Percentiles rank a stretch among this genome's conserved stretches.
Evolutionary conservation across 2,888 invertebrate genomes (phyloP).

Genomic region (Coelogynopora nodosa): DNA sequence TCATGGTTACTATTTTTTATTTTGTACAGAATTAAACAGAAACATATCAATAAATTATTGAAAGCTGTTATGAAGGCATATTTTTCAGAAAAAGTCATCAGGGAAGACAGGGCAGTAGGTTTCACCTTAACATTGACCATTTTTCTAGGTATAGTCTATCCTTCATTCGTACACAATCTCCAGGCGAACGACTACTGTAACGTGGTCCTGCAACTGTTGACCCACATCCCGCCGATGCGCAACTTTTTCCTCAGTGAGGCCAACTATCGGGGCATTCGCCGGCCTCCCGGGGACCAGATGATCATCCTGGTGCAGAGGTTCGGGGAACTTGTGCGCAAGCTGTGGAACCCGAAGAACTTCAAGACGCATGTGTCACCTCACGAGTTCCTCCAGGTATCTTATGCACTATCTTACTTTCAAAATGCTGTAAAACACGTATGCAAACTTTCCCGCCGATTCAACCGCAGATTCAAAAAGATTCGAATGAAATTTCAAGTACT

Average conservation of each 20-base stretch:
- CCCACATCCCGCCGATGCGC: slow-evolving; percentile 86
- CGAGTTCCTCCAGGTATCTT: slow-evolving; percentile 82
- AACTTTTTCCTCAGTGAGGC: slow-evolving; percentile 90
- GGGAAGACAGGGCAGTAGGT: too few relatives aligned
- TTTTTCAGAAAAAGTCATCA: too few relatives aligned
- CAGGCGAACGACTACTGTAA: slow-evolving; percentile 96
- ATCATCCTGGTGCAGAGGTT: slow-evolving; percentile 79
- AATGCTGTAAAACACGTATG: neutral
- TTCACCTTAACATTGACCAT: too few relatives aligned
- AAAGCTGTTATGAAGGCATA: too few relatives aligned
- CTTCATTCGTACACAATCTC: too few relatives aligned
- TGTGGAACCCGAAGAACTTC: slow-evolving; percentile 98
- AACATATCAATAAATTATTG: too few relatives aligned
- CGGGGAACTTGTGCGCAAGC: slow-evolving; percentile 88
- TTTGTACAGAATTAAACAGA: too few relatives aligned
- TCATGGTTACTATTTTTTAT: too few relatives aligned
- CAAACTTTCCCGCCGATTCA: neutral
- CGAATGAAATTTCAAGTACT: too few relatives aligned
- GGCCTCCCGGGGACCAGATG: slow-evolving; percentile 90
- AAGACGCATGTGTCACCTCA: slow-evolving; percentile 99
- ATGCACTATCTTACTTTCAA: too few relatives aligned
- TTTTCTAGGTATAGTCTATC: too few relatives aligned
- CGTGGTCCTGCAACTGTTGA: slow-evolving; percentile 87
- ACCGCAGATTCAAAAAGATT: neutral
- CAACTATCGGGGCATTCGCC: slow-evolving; percentile 76